Conservation (phyloP, 2,113 vertebrate genomes). For the Patagioenas fasciata region DNA sequence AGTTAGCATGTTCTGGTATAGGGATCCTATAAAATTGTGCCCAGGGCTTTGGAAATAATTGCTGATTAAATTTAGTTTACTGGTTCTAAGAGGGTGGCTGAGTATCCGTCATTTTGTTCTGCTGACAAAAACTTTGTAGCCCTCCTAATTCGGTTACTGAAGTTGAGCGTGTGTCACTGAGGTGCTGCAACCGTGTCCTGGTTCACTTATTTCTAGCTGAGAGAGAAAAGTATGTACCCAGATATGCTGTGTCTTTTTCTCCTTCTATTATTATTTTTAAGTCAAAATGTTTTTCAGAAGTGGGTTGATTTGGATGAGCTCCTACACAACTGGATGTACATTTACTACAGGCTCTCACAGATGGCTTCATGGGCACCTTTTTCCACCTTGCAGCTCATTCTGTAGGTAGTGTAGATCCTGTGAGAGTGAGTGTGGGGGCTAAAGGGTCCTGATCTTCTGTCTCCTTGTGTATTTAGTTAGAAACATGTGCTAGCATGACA, state of each 20-base stretch:
- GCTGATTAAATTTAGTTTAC: neutral
- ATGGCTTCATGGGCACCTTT: neutral
- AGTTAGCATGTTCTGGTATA: neutral
- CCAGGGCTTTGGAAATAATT: constrained; percentile 35
- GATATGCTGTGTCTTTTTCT: no score
- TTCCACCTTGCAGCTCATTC: neutral
- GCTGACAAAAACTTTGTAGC: neutral
- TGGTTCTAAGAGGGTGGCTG: neutral
- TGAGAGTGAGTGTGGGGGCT: fast-evolving
- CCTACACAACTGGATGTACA: neutral
- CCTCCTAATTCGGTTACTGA: neutral
- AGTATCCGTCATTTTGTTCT: neutral
- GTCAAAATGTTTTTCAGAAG: neutral
- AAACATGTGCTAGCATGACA: fast-evolving
- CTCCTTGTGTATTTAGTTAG: neutral
- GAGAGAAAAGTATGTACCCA: no score
- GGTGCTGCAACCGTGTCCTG: no score
- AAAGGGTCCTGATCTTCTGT: fast-evolving
- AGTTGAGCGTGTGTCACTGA: neutral
- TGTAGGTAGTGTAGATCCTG: fast-evolving
- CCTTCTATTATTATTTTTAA: neutral
- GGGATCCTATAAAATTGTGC: constrained; percentile 27
- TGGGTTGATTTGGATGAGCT: neutral
- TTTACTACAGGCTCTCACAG: neutral
- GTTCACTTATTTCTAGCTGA: no score